These are phyloP conservation scores for Xenopus petersii DNA, from an alignment of 2,797 vertebrate genomes.

Conservation along the genomic window DNA sequence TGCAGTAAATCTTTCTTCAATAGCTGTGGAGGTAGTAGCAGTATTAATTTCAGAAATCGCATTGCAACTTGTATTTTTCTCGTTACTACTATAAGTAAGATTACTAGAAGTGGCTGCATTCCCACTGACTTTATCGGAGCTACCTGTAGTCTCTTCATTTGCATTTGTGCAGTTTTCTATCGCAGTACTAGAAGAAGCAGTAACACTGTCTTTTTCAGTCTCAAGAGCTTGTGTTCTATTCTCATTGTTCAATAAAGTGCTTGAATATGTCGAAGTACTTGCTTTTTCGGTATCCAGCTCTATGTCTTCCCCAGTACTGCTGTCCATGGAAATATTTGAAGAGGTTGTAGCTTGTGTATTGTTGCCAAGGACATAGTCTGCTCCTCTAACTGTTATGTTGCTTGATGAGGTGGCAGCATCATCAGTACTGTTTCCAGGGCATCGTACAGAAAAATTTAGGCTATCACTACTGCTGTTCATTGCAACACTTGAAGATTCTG, in stretches of 20 bases:
- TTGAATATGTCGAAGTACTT: conserved; percentile 34
- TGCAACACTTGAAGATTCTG: conserved; percentile 34
- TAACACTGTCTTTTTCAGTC: neutral
- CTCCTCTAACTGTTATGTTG: neutral
- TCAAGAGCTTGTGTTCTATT: neutral
- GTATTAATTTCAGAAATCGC: conserved; percentile 12
- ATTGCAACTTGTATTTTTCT: conserved; percentile 17
- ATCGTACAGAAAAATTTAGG: conserved; percentile 5
- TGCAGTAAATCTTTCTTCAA: neutral
- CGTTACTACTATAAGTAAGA: conserved; percentile 28
- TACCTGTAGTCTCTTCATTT: neutral
- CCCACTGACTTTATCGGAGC: conserved; percentile 10
- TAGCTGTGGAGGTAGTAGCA: conserved; percentile 27
- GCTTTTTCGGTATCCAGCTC: conserved; percentile 1
- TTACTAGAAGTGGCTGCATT: conserved; percentile 38
- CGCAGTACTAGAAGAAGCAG: conserved; percentile 39
- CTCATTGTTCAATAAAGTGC: neutral
- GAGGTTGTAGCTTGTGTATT: conserved; percentile 24
- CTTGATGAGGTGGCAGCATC: conserved; percentile 15
- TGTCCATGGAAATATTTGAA: conserved; percentile 41
- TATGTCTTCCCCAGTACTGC: conserved; percentile 29
- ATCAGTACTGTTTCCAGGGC: conserved; percentile 38
- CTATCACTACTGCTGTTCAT: neutral
- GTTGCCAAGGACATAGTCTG: neutral
- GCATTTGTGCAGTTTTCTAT: neutral